phyloP scores from a whole-genome alignment of 2,888 invertebrate species.

The Noctua comes region DNA sequence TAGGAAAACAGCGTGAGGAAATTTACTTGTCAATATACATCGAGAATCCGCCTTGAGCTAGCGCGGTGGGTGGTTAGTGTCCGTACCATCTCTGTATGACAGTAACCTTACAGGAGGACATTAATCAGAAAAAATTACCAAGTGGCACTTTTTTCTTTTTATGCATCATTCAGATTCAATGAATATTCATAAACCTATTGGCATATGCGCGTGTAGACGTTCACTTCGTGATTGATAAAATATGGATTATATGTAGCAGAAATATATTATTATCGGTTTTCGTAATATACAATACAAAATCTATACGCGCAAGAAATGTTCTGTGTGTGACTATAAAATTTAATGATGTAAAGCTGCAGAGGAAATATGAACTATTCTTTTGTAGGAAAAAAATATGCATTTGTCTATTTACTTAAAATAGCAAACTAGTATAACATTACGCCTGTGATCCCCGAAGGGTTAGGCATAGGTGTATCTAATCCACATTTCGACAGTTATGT shows the following conservation, averaged over 20 bases:
- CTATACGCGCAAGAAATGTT: background rate
- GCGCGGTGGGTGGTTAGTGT: background rate
- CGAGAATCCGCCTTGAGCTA: background rate
- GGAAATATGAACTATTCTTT: background rate
- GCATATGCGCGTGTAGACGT: background rate
- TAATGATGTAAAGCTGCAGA: background rate
- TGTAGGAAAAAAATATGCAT: background rate
- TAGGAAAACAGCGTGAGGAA: background rate
- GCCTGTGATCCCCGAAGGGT: background rate
- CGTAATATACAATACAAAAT: background rate
- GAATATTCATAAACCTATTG: background rate
- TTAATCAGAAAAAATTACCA: too few species aligned
- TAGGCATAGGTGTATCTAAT: background rate
- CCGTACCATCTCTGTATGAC: too few species aligned
- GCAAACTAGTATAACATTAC: background rate
- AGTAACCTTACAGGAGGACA: background rate
- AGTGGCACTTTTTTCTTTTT: background rate
- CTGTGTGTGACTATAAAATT: background rate
- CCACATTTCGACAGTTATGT: background rate
- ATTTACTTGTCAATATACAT: background rate
- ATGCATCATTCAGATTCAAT: background rate
- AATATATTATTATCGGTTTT: conserved; percentile 6
- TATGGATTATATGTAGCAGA: conserved; percentile 7
- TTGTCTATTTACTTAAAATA: background rate
- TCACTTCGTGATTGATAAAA: background rate